phyloP scores from a whole-genome alignment of 2,797 vertebrate genomes.

The Octomys mimax region DNA sequence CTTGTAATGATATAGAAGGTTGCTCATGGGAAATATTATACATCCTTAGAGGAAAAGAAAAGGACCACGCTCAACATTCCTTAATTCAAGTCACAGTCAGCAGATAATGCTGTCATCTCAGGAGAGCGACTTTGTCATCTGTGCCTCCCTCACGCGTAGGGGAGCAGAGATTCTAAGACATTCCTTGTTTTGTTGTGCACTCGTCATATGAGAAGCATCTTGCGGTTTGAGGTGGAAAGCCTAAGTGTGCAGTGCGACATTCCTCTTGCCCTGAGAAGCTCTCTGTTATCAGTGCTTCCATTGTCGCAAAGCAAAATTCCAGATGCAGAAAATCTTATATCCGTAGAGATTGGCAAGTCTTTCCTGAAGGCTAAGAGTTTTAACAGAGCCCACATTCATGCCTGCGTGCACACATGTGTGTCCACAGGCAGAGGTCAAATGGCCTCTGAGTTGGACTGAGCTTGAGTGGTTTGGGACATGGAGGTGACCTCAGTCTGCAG shows the following conservation, averaged over 20 bases:
- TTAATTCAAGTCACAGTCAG: background rate
- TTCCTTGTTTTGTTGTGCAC: background rate
- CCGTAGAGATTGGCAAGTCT: constrained; percentile 64
- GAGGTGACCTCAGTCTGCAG: background rate
- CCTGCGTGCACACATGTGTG: background rate
- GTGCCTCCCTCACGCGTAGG: background rate
- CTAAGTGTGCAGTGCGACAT: constrained; percentile 1
- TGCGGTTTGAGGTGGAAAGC: constrained; percentile 53
- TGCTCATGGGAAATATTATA: background rate
- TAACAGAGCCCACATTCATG: constrained; percentile 26
- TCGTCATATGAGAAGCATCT: background rate
- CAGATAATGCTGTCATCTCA: background rate
- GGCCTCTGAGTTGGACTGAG: constrained; percentile 49
- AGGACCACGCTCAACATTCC: background rate
- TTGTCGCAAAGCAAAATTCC: constrained; percentile 57
- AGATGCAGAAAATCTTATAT: constrained; percentile 74
- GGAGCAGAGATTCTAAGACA: background rate
- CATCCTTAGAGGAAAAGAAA: background rate
- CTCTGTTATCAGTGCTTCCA: constrained; percentile 71
- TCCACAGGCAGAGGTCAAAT: constrained; percentile 62
- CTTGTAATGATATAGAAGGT: background rate
- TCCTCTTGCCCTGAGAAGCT: background rate
- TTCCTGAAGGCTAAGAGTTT: constrained; percentile 54
- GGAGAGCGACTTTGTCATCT: background rate
- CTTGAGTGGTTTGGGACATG: background rate